These are phyloP conservation scores for Agrotis segetum DNA, from an alignment of 2,888 invertebrate species.

Conservation along the genomic window DNA sequence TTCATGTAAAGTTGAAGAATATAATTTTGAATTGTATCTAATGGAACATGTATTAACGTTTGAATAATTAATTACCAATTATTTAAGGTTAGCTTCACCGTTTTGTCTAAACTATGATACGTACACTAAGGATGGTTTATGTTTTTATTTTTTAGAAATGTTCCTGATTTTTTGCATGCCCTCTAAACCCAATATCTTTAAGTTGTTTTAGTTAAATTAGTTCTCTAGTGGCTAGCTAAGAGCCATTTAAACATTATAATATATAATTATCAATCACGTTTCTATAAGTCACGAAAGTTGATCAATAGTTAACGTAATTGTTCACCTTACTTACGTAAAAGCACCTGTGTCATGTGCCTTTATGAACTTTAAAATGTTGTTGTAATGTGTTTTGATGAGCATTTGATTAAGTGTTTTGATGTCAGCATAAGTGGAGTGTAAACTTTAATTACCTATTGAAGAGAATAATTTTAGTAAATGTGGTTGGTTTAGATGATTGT, in stretches of 20 bases:
- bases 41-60: neutral
- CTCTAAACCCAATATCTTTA: constrained; percentile 3
- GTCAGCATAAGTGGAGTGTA: neutral
- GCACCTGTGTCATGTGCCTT: constrained; percentile 9
- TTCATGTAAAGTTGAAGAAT: neutral
- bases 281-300: constrained; percentile 12
- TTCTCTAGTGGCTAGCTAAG: constrained; percentile 2
- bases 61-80: neutral
- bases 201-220: constrained; percentile 44
- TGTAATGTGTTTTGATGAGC: constrained; percentile 1
- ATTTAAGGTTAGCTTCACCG: neutral
- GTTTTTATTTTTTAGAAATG: no score
- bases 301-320: no score
- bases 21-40: neutral
- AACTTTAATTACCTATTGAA: constrained; percentile 24
- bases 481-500: neutral
- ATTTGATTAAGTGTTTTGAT: constrained; percentile 7
- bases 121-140: neutral
- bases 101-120: neutral
- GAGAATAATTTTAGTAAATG: constrained; percentile 16
- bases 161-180: neutral
- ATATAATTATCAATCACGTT: no score
- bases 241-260: constrained; percentile 6
- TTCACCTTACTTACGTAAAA: neutral
- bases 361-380: neutral